A percentile compares a stretch with the other conserved stretches of the same genome.
These are phyloP conservation scores for Heliconius eleuchia DNA, from an alignment of 1,140 invertebrate species.

Conservation along the genomic window DNA sequence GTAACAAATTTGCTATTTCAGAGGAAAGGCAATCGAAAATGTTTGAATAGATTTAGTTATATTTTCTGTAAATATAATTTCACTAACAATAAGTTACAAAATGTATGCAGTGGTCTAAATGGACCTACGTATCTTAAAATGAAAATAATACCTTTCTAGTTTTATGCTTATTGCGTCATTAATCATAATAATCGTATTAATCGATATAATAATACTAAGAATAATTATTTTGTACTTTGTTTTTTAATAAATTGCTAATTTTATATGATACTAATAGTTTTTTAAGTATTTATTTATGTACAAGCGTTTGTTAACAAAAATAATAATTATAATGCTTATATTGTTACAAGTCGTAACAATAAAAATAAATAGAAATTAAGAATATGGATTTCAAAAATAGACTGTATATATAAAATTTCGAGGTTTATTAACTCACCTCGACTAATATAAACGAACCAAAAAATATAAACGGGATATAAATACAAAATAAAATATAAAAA, in stretches of 20 bases:
- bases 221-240: slow-evolving; percentile 28
- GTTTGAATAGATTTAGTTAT: slow-evolving; percentile 15
- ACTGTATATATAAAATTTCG: slow-evolving; percentile 14
- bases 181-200: slow-evolving; percentile 7
- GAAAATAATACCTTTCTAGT: slow-evolving; percentile 5
- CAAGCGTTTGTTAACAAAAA: slow-evolving; percentile 9
- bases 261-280: slow-evolving; percentile 18
- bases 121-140: neutral
- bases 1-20: slow-evolving; percentile 79
- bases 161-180: neutral
- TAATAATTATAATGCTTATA: slow-evolving; percentile 18
- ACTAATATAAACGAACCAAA: slow-evolving; percentile 25
- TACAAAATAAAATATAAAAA: slow-evolving; percentile 62
- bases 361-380: slow-evolving; percentile 16
- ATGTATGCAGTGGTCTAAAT: neutral
- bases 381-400: slow-evolving; percentile 28
- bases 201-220: slow-evolving; percentile 11
- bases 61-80: slow-evolving; percentile 7
- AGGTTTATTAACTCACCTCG: slow-evolving; percentile 25
- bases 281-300: slow-evolving; percentile 16
- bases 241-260: slow-evolving; percentile 23
- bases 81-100: neutral
- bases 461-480: slow-evolving; percentile 45
- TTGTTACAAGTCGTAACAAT: slow-evolving; percentile 20
- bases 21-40: slow-evolving; percentile 65